Base-by-base conservation (phyloP, 1,140 invertebrate species). In the Brachionus koreanus region DNA sequence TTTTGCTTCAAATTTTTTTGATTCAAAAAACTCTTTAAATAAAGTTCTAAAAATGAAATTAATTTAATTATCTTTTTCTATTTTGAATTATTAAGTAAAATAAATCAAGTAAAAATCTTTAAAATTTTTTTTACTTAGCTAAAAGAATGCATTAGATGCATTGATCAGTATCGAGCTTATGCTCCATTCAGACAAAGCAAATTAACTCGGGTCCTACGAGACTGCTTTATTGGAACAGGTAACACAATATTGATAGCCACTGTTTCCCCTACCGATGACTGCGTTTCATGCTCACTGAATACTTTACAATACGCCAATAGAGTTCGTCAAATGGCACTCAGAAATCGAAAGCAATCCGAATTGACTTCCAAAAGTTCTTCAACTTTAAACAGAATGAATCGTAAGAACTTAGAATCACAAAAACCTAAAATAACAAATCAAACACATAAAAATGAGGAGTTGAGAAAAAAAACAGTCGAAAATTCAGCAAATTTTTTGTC, bases 111-210 rank as follows among this genome's bases (percentile, higher is more conserved):
- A n/a, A 29, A 29, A 29, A 29, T 29, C 29, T 29, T 29, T 29
- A 29, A 29, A 2, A 29, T 29, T 29, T 29, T 2, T 29, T 29
- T 29, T 29, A 3, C n/a, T 57, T 57, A 67, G 19, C 83, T 88
- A 79, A 88, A 88, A 83, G 88, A 88, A 82, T 88, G 88, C 83
- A 88, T 88, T 10, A 82, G 88, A 29, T 86, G 86, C 12, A 86
- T 88, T 75, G 88, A 88, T 75, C 87, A 88, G 74, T 87, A 86
- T 57, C 86, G 85, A 79, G 83, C 85, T n/a, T 86, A 88, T 83
- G 88, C 86, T 16, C 88, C 88, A 16, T 88, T 87, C 82, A 79
- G 88, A 49, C 88, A 88, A 83, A 88, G 87, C 83, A 88, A 88
- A 82, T 85, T 88, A 37, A 88, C 88, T 5, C 88, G 87, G 79